These are phyloP conservation scores for Lithophane socia DNA, from an alignment of 2,888 invertebrate genomes.

Conservation along the genomic window DNA sequence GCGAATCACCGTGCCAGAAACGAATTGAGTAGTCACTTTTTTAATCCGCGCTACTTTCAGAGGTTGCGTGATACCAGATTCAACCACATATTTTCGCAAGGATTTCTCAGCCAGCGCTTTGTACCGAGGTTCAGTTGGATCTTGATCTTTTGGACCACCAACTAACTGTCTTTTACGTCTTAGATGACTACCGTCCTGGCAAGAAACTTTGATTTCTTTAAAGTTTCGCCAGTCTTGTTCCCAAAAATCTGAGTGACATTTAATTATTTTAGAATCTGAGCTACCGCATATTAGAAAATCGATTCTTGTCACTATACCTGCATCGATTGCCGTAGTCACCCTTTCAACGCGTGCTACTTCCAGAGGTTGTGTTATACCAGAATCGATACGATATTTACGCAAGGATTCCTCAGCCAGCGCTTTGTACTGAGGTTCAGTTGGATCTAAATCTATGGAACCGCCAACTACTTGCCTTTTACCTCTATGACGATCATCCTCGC, in stretches of 20 bases:
- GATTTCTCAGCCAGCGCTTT: conserved; percentile 67
- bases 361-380: conserved; percentile 32
- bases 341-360: conserved; percentile 49
- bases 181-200: conserved; percentile 26
- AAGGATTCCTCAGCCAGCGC: conserved; percentile 64
- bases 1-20: conserved; percentile 56
- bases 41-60: conserved; percentile 50
- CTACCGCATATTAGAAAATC: conserved; percentile 50
- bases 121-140: conserved; percentile 65
- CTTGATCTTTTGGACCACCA: conserved; percentile 54
- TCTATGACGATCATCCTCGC: neutral
- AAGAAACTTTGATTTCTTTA: conserved; percentile 64
- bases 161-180: conserved; percentile 45
- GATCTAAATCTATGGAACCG: conserved; percentile 8
- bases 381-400: conserved; percentile 50
- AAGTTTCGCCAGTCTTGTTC: conserved; percentile 55
- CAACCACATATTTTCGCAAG: conserved; percentile 63
- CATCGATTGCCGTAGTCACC: conserved; percentile 48
- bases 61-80: conserved; percentile 14
- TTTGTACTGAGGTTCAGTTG: conserved; percentile 1
- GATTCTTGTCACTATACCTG: no score
- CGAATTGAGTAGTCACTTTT: conserved; percentile 62
- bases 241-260: conserved; percentile 63
- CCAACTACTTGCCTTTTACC: neutral
- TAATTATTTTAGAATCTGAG: neutral